Percentiles rank a stretch among this genome's conserved stretches.
Conservation (phyloP, 2,888 invertebrate genomes). For the Apoda limacodes region DNA sequence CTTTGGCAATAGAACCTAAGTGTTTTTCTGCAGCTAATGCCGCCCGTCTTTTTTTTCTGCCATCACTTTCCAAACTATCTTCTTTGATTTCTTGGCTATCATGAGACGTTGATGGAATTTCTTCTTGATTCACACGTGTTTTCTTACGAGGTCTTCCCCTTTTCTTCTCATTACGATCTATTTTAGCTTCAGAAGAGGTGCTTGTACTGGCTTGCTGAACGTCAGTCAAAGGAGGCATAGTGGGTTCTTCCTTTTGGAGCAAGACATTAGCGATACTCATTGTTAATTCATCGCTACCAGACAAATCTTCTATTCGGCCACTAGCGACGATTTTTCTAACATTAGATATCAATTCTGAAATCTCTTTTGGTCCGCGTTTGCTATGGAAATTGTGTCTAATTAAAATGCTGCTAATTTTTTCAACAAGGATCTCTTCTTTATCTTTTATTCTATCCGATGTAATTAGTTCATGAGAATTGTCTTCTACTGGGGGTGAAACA, state of each 20-base stretch:
- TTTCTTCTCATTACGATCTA: too few relatives aligned
- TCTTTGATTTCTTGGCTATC: conserved; percentile 1
- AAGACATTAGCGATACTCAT: conserved; percentile 37
- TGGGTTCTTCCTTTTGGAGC: conserved; percentile 17
- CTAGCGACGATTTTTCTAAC: conserved; percentile 28
- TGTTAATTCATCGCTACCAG: conserved; percentile 29
- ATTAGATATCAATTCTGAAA: conserved; percentile 24
- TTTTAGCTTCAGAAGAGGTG: too few relatives aligned
- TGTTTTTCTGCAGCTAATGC: conserved; percentile 23
- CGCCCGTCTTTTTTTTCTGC: conserved; percentile 19
- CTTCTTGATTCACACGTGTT: conserved; percentile 8
- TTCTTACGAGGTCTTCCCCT: conserved; percentile 2
- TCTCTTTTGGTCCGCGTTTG: conserved; percentile 15
- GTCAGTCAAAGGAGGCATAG: background rate
- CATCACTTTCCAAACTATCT: conserved; percentile 3
- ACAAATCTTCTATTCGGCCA: conserved; percentile 19
- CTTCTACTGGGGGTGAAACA: too few relatives aligned
- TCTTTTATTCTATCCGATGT: too few relatives aligned
- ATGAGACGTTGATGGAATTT: conserved; percentile 10
- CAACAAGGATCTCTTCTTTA: too few relatives aligned
- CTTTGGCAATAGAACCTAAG: conserved; percentile 14
- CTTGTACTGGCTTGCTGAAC: background rate
- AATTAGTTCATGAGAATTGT: too few relatives aligned
- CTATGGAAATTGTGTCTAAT: conserved; percentile 31
- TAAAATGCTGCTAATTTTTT: conserved; percentile 33